Evolutionary conservation across 2,797 vertebrate genomes (phyloP).

Genomic region (Spinus olivaceus): DNA sequence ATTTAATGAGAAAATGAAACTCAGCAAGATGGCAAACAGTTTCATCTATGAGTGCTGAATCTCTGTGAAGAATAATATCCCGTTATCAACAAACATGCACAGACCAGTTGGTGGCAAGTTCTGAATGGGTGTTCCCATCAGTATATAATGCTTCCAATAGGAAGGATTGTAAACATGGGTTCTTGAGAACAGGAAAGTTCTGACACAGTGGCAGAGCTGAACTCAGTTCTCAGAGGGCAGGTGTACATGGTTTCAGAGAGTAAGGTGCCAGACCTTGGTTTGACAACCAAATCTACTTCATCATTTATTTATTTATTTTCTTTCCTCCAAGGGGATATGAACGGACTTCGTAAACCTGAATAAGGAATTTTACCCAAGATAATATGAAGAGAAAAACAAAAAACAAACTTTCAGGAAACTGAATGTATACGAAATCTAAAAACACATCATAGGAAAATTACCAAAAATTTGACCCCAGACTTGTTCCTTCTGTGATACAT

Average conservation of each 20-base stretch:
- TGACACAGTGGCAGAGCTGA: neutral
- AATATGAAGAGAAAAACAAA: neutral
- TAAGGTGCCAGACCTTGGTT: neutral
- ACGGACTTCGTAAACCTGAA: neutral
- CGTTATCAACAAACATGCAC: neutral
- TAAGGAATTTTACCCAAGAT: neutral
- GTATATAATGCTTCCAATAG: neutral
- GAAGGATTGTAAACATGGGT: neutral
- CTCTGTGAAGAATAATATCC: neutral
- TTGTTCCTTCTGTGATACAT: neutral
- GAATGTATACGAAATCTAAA: neutral
- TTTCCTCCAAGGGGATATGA: neutral
- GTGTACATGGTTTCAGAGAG: neutral
- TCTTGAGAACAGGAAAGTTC: neutral
- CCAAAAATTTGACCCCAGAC: neutral
- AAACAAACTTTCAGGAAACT: fast-evolving
- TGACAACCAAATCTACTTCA: neutral
- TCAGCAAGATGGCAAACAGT: slow-evolving; percentile 70
- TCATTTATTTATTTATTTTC: neutral
- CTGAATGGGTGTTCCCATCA: neutral
- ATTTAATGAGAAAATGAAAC: slow-evolving; percentile 75
- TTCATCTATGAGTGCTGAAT: slow-evolving; percentile 68
- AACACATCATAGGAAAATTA: neutral
- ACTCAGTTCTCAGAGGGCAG: neutral
- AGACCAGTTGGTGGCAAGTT: neutral